These are phyloP conservation scores for Helicolenus hilgendorfi DNA, from an alignment of 2,797 vertebrate genomes.

Conservation along the genomic window DNA sequence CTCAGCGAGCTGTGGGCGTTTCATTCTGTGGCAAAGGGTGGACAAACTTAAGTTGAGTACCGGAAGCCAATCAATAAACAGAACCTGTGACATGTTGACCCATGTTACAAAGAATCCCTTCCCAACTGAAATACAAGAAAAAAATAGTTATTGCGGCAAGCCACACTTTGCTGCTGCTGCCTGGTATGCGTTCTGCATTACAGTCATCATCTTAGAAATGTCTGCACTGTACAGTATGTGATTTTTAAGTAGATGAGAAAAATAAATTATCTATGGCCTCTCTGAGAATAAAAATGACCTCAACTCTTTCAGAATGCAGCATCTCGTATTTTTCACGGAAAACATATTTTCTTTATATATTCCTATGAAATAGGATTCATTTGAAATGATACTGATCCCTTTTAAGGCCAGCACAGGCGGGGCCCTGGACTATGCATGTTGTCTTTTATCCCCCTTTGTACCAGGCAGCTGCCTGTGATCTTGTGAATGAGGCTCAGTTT, in stretches of 20 bases:
- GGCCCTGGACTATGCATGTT: neutral
- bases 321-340: neutral
- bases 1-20: too few species aligned
- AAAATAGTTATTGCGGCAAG: too few species aligned
- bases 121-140: too few species aligned
- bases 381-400: constrained; percentile 46
- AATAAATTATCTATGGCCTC: neutral
- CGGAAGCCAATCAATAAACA: too few species aligned
- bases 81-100: too few species aligned
- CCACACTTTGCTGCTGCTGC: too few species aligned
- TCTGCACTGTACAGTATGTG: neutral
- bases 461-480: neutral
- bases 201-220: neutral
- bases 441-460: neutral
- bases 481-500: neutral
- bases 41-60: too few species aligned
- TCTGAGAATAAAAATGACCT: neutral
- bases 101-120: too few species aligned
- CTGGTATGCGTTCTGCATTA: too few species aligned
- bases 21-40: too few species aligned
- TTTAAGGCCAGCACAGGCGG: constrained; percentile 7
- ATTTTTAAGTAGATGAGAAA: neutral
- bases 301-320: neutral
- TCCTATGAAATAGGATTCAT: constrained; percentile 29
- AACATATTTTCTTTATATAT: constrained; percentile 9